Conservation (phyloP, 2,888 invertebrate genomes). For the Cremastinae sp. region DNA sequence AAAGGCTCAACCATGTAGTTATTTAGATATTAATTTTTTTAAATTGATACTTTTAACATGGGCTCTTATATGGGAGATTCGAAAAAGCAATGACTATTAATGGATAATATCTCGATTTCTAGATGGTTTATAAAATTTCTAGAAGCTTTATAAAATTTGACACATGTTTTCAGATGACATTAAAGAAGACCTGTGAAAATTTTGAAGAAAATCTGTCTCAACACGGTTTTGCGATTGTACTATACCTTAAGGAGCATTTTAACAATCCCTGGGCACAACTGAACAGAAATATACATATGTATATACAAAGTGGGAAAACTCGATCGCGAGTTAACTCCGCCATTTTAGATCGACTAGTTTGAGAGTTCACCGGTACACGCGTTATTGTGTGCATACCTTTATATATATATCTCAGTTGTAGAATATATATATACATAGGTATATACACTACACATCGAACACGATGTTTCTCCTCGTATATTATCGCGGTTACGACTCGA, state of each 20-base stretch:
- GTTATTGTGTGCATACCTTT: not conserved
- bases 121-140: too few species aligned
- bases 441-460: slow-evolving; percentile 38
- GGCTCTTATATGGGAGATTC: too few species aligned
- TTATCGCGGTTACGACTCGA: slow-evolving; percentile 56
- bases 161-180: too few species aligned
- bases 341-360: slow-evolving; percentile 35
- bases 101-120: too few species aligned
- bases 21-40: too few species aligned
- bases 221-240: too few species aligned
- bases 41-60: too few species aligned
- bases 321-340: slow-evolving; percentile 26
- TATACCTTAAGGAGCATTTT: slow-evolving; percentile 12
- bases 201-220: too few species aligned
- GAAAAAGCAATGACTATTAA: too few species aligned
- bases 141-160: too few species aligned
- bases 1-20: too few species aligned
- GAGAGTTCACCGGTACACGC: slow-evolving; percentile 12
- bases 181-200: too few species aligned
- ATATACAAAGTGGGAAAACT: slow-evolving; percentile 37
- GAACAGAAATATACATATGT: slow-evolving; percentile 2
- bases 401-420: slow-evolving; percentile 8
- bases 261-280: slow-evolving; percentile 29
- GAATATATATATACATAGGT: not conserved
- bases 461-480: slow-evolving; percentile 53